Base-by-base conservation (phyloP, 2,113 vertebrate genomes). In the Probosciger aterrimus region DNA sequence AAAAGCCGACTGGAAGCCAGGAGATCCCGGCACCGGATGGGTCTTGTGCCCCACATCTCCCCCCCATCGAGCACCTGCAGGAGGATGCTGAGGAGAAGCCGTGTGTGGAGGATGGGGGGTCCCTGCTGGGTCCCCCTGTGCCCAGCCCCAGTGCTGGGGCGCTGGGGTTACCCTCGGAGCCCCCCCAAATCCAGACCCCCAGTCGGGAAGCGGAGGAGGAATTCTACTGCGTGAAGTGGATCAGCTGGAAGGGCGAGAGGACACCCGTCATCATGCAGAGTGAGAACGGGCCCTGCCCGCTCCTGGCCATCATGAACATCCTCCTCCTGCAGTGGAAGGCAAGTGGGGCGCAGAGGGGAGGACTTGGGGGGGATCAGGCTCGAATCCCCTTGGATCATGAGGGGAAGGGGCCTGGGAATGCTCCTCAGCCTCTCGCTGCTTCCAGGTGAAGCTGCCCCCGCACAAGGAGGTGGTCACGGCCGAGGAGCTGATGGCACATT, bases 261-360 rank as follows among this genome's bases (percentile, higher is more conserved):
- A 99, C 99, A 0, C 99, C 99, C 2, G 88, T 99, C 82, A 96
- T 99, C 96, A 99, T 96, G 5, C 99, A 99, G 98, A 99, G 98
- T 4, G 94, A 98, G 85, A 99, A 99, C 0, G 99, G 99, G 46
- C 99, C 99, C 53, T 99, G 99, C 94, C 99, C 99, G 5, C 98
- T 99, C 20, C 98, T 99, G 83, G 99, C 99, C 97, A 99, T 99
- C 97, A 99, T 99, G 97, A 99, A 99, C 95, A 97, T 98, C 43
- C 98, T 99, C 18, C 98, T 99, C 27, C 96, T 99, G 39, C 98
- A 98, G 84, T 99, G 99, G 99, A 99, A 99, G 99, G 99, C 98
- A 85, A 89, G 96, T 1, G 6, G 39, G 7, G 37, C 0, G 19
- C 9, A 7, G 18, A n/a, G 30, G 17, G 39, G 9, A 6, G 5